Conservation (phyloP, 2,797 vertebrate species). For the Astyanax mexicanus region DNA sequence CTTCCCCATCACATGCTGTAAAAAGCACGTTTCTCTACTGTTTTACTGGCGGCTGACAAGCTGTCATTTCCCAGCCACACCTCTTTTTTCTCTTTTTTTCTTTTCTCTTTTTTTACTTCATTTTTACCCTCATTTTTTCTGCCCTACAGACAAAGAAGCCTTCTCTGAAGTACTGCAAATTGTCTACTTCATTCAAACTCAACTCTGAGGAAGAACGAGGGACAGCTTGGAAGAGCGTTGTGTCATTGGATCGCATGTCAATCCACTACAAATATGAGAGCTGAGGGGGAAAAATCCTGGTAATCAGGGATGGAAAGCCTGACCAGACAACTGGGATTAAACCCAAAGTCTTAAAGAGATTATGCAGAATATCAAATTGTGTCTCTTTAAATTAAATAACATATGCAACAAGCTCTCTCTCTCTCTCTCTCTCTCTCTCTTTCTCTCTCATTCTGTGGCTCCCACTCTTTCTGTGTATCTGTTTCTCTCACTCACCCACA, state of each 20-base stretch:
- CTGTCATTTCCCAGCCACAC: slow-evolving; percentile 12
- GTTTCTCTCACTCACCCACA: slow-evolving; percentile 6
- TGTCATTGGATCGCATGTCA: slow-evolving; percentile 48
- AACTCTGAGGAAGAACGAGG: slow-evolving; percentile 37
- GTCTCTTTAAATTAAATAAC: slow-evolving; percentile 37
- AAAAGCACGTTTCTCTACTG: slow-evolving; percentile 23
- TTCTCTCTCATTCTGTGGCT: neutral
- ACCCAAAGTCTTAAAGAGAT: slow-evolving; percentile 42
- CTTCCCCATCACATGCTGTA: slow-evolving; percentile 14
- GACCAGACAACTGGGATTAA: slow-evolving; percentile 28
- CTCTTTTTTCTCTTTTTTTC: slow-evolving; percentile 16
- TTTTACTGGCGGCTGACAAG: slow-evolving; percentile 19
- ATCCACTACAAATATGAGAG: slow-evolving; percentile 42
- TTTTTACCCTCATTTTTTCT: too few relatives aligned
- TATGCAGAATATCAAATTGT: slow-evolving; percentile 38
- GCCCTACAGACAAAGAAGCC: slow-evolving; percentile 19
- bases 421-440: slow-evolving; percentile 12
- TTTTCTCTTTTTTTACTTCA: neutral
- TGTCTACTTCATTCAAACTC: slow-evolving; percentile 38
- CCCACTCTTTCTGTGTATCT: neutral
- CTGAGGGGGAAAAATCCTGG: slow-evolving; percentile 20
- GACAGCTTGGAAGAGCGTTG: slow-evolving; percentile 41
- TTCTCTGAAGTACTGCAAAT: slow-evolving; percentile 24
- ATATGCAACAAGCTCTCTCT: slow-evolving; percentile 31
- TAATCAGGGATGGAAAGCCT: slow-evolving; percentile 25